These are phyloP conservation scores for Drosophila tanythrix DNA, from an alignment of 2,888 invertebrate genomes.

Conservation along the genomic window DNA sequence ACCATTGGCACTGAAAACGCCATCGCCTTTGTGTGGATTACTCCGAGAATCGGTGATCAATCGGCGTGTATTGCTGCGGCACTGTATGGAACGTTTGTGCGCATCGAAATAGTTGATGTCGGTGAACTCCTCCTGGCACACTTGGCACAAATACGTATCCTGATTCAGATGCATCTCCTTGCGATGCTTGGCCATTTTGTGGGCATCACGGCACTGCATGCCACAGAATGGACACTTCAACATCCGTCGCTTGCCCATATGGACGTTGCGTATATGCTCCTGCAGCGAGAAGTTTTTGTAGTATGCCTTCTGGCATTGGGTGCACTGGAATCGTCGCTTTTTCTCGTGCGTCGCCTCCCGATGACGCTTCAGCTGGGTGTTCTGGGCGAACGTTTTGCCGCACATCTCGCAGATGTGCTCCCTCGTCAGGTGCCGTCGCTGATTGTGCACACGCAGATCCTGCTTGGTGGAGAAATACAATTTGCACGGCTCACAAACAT, in stretches of 20 bases:
- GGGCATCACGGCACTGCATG: constrained; percentile 82
- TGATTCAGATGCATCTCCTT: constrained; percentile 81
- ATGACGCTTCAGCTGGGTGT: constrained; percentile 81
- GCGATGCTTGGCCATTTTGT: constrained; percentile 82
- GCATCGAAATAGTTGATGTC: constrained; percentile 82
- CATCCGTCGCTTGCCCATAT: constrained; percentile 81
- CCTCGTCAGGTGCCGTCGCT: constrained; percentile 78
- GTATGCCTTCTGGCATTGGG: constrained; percentile 79
- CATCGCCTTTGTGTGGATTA: neutral
- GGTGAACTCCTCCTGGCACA: constrained; percentile 82
- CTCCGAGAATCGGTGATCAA: constrained; percentile 16
- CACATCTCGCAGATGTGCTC: constrained; percentile 82
- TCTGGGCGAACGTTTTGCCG: constrained; percentile 81
- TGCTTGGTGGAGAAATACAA: constrained; percentile 82
- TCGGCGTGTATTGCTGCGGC: constrained; percentile 80
- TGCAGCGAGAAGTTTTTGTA: constrained; percentile 82
- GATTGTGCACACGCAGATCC: constrained; percentile 80
- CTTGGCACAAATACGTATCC: constrained; percentile 72
- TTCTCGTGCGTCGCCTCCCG: constrained; percentile 82
- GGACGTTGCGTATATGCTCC: constrained; percentile 81
- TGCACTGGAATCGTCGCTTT: constrained; percentile 78
- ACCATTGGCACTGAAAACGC: constrained; percentile 1
- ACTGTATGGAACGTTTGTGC: constrained; percentile 82
- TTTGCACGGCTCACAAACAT: constrained; percentile 80
- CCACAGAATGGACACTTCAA: constrained; percentile 81